Conservation (phyloP, 2,888 invertebrate genomes). For the Agrotis ipsilon region DNA sequence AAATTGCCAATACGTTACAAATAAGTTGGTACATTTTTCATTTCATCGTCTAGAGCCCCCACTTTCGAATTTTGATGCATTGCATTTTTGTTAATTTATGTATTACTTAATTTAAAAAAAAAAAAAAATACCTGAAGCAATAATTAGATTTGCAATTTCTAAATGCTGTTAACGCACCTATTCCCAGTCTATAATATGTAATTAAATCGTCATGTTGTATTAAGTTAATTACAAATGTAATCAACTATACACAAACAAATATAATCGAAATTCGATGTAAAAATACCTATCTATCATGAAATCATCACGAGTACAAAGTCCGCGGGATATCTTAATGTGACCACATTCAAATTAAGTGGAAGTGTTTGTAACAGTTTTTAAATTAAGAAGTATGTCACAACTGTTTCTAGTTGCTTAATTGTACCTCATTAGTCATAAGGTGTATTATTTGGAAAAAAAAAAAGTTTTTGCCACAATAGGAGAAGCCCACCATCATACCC, state of each 20-base stretch:
- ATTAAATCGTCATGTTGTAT: not conserved
- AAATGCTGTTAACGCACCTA: too few relatives aligned
- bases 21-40: too few relatives aligned
- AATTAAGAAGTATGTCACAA: conserved; percentile 1
- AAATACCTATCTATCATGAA: conserved; percentile 54
- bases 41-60: too few relatives aligned
- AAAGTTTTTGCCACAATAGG: too few relatives aligned
- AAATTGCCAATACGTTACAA: too few relatives aligned
- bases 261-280: conserved; percentile 43
- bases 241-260: conserved; percentile 29
- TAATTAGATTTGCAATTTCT: too few relatives aligned
- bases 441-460: too few relatives aligned
- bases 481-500: too few relatives aligned
- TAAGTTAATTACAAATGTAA: conserved; percentile 31
- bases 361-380: not conserved
- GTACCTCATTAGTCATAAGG: not conserved
- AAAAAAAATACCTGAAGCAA: too few relatives aligned
- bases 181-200: not conserved
- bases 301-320: conserved; percentile 62
- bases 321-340: conserved; percentile 48
- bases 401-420: not conserved
- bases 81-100: too few relatives aligned
- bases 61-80: too few relatives aligned
- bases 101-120: too few relatives aligned
- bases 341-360: conserved; percentile 18